Conservation (phyloP, 1,140 invertebrate genomes). For the Cephus cinctus region DNA sequence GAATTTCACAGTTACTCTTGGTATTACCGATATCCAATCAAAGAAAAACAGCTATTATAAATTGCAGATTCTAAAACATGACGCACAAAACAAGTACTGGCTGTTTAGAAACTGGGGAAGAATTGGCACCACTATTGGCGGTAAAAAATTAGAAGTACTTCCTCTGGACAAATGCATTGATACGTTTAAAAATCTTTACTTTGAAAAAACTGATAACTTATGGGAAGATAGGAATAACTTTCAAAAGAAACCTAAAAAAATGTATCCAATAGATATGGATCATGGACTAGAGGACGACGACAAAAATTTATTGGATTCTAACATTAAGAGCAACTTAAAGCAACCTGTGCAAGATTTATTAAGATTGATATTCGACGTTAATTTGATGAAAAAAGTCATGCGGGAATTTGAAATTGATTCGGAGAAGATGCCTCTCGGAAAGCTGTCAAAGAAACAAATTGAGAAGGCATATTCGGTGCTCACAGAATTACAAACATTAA, state of each 20-base stretch:
- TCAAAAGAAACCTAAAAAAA: slow-evolving; percentile 76
- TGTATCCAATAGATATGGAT: slow-evolving; percentile 91
- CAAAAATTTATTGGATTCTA: slow-evolving; percentile 36
- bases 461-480: slow-evolving; percentile 82
- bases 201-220: slow-evolving; percentile 83
- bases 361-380: slow-evolving; percentile 86
- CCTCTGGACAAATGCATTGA: slow-evolving; percentile 62
- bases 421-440: slow-evolving; percentile 97
- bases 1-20: slow-evolving; percentile 79
- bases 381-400: slow-evolving; percentile 89
- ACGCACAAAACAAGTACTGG: slow-evolving; percentile 71
- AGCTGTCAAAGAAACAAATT: slow-evolving; percentile 90
- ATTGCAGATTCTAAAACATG: slow-evolving; percentile 83
- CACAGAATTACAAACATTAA: slow-evolving; percentile 70
- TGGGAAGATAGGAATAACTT: slow-evolving; percentile 74
- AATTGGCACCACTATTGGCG: slow-evolving; percentile 91
- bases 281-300: slow-evolving; percentile 66
- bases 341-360: slow-evolving; percentile 82
- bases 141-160: slow-evolving; percentile 71
- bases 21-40: slow-evolving; percentile 79
- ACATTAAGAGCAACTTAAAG: slow-evolving; percentile 68
- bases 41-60: slow-evolving; percentile 96
- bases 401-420: slow-evolving; percentile 95
- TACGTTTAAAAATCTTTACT: slow-evolving; percentile 70
- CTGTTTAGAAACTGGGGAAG: slow-evolving; percentile 92